These are phyloP conservation scores for Trichopoda pennipes DNA, from an alignment of 2,888 invertebrate species.

Conservation along the genomic window DNA sequence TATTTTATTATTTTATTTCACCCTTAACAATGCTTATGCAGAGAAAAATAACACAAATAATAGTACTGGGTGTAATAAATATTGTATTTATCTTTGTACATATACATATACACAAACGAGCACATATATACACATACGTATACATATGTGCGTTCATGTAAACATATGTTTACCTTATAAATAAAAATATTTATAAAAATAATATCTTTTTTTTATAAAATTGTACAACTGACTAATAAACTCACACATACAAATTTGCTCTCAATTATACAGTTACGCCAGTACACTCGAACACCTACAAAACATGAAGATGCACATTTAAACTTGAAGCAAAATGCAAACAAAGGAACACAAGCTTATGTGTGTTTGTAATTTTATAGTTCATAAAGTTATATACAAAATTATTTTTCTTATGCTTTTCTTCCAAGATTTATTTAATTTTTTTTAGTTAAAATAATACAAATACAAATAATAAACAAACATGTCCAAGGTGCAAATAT, in stretches of 20 bases:
- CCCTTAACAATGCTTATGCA: constrained; percentile 32
- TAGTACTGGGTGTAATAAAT: background rate
- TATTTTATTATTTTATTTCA: constrained; percentile 45
- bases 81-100: background rate
- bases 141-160: background rate
- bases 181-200: background rate
- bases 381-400: constrained; percentile 56
- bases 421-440: constrained; percentile 4
- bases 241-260: background rate
- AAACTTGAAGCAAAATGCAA: background rate
- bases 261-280: constrained; percentile 36
- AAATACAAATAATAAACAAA: background rate
- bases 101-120: no score
- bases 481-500: background rate
- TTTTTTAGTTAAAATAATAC: background rate
- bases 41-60: background rate
- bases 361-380: constrained; percentile 23
- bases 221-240: background rate
- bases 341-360: background rate
- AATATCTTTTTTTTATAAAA: constrained; percentile 20
- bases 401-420: constrained; percentile 35
- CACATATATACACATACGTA: background rate
- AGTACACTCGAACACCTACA: constrained; percentile 15
- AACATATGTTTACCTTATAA: background rate
- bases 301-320: background rate